phyloP scores from a whole-genome alignment of 2,113 vertebrate genomes.

The Rhinolophus ferrumequinum region DNA sequence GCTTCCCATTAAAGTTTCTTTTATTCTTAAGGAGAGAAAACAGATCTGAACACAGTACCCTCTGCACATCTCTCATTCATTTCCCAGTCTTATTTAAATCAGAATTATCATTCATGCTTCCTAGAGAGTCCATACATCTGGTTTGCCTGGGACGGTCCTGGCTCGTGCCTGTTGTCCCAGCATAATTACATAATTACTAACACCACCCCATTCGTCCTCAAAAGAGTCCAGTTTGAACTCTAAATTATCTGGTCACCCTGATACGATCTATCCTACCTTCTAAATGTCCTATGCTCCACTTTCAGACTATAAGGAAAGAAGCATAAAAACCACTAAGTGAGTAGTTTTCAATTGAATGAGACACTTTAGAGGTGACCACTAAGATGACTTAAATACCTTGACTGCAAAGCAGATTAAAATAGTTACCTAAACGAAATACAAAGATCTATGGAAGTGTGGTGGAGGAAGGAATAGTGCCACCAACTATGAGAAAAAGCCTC shows the following conservation, averaged over 20 bases:
- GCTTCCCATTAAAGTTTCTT: background rate
- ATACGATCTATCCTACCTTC: background rate
- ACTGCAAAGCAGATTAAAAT: conserved; percentile 22
- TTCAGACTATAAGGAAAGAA: background rate
- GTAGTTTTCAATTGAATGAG: background rate
- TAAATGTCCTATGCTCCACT: background rate
- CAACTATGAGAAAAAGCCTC: background rate
- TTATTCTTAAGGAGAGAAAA: background rate
- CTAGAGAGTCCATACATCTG: background rate
- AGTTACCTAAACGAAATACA: background rate
- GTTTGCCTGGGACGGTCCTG: background rate
- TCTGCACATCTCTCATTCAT: background rate
- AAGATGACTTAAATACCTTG: background rate
- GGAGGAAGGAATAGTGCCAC: background rate
- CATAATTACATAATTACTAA: background rate
- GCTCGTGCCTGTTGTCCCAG: background rate
- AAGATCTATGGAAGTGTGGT: background rate
- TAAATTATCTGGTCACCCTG: background rate
- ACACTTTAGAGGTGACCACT: background rate
- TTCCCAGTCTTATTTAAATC: background rate
- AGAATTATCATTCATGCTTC: background rate
- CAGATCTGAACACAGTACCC: background rate
- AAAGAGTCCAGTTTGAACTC: background rate
- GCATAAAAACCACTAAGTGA: background rate
- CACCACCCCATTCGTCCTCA: background rate